phyloP scores from a whole-genome alignment of 2,797 vertebrate species.

The Siniperca scherzeri region DNA sequence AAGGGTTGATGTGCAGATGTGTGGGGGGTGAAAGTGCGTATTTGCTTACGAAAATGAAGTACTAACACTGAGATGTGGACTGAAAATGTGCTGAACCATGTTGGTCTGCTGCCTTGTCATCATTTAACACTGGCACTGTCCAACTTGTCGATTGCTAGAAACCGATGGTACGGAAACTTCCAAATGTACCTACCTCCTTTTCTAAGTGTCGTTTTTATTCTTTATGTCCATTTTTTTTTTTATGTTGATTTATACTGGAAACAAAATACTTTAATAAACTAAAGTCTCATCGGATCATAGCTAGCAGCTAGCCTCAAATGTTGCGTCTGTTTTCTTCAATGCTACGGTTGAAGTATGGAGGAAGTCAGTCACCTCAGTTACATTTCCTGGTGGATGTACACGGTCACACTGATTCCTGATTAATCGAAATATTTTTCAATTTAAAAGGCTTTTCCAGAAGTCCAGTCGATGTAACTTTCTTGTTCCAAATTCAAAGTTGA shows the following conservation, averaged over 20 bases:
- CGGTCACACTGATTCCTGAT: background rate
- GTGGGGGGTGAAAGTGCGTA: background rate
- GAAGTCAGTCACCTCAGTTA: background rate
- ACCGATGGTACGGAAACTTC: background rate
- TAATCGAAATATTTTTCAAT: background rate
- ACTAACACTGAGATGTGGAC: constrained; percentile 11
- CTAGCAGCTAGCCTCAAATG: background rate
- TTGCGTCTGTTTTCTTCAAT: background rate
- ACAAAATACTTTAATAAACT: background rate
- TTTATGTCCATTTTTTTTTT: background rate
- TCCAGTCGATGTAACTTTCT: background rate
- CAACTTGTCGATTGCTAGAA: background rate
- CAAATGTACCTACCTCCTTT: background rate
- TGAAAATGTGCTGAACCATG: background rate
- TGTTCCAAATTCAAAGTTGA: background rate
- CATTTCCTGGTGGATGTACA: background rate
- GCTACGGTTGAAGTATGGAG: background rate
- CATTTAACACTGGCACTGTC: too few species aligned
- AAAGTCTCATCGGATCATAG: background rate
- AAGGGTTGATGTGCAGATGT: constrained; percentile 9
- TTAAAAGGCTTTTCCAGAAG: background rate
- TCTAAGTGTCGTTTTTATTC: too few species aligned
- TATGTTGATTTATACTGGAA: background rate
- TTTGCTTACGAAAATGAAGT: background rate
- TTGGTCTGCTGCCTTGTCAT: background rate